Conservation (phyloP, 2,888 invertebrate species). For the Strigamia maritima region DNA sequence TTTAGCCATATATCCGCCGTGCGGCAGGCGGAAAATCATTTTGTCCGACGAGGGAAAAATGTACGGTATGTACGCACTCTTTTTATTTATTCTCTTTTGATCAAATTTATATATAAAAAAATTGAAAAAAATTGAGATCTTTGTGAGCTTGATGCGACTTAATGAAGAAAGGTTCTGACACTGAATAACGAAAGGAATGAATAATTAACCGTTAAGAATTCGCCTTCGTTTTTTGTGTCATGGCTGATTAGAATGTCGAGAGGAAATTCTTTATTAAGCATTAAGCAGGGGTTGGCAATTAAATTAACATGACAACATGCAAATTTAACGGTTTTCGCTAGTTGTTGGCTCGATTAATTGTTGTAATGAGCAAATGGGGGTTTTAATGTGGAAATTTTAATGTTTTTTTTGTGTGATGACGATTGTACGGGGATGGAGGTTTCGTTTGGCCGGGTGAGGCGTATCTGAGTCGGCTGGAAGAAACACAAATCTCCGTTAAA, state of each 20-base stretch:
- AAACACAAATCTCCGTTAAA: too few species aligned
- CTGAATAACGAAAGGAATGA: neutral
- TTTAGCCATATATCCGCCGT: constrained; percentile 98
- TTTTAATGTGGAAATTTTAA: too few species aligned
- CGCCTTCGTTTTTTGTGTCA: neutral
- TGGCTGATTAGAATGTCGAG: neutral
- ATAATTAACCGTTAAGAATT: neutral
- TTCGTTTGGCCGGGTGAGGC: too few species aligned
- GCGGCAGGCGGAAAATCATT: constrained; percentile 98
- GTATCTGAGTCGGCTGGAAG: too few species aligned
- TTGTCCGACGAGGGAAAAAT: constrained; percentile 99
- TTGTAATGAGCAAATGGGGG: too few species aligned
- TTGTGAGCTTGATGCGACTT: neutral
- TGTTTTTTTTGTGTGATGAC: too few species aligned
- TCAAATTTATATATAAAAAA: neutral
- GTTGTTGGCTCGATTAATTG: neutral
- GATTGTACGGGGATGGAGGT: too few species aligned
- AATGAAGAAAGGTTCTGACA: neutral
- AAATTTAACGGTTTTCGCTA: neutral
- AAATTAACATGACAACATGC: neutral
- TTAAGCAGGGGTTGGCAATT: neutral
- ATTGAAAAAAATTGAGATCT: neutral
- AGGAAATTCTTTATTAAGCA: neutral
- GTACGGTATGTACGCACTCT: constrained; percentile 97
- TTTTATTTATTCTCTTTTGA: neutral